Conservation (phyloP, 2,113 vertebrate species). For the Lanius ludovicianus region DNA sequence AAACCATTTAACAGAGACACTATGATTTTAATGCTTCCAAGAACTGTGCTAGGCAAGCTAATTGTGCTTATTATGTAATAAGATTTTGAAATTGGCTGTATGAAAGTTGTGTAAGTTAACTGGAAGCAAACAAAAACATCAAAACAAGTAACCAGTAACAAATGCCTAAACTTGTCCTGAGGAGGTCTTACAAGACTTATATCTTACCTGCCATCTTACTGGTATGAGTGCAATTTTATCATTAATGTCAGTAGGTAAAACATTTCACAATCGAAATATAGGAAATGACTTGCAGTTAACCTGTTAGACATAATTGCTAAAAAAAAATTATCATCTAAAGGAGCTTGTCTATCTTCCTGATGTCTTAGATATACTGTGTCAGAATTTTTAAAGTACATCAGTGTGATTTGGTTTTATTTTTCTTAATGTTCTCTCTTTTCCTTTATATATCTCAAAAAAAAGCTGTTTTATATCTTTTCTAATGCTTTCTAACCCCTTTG, state of each 20-base stretch:
- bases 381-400: not conserved
- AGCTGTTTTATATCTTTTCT: not conserved
- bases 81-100: not conserved
- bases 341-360: not conserved
- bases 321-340: not conserved
- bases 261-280: not conserved
- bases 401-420: not conserved
- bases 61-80: not conserved
- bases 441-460: not conserved
- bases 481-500: not conserved
- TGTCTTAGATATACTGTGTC: not conserved
- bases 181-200: not conserved
- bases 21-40: not conserved
- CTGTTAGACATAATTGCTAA: not conserved
- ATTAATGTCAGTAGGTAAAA: not conserved
- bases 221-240: not conserved
- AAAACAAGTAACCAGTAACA: not conserved
- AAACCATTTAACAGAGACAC: not conserved
- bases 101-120: not conserved
- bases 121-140: not conserved
- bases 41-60: not conserved
- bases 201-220: not conserved
- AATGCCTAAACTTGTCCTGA: not conserved
- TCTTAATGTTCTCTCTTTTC: not conserved
- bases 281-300: not conserved